Conservation (phyloP, 2,113 vertebrate genomes). For the Eretmodus cyanostictus region DNA sequence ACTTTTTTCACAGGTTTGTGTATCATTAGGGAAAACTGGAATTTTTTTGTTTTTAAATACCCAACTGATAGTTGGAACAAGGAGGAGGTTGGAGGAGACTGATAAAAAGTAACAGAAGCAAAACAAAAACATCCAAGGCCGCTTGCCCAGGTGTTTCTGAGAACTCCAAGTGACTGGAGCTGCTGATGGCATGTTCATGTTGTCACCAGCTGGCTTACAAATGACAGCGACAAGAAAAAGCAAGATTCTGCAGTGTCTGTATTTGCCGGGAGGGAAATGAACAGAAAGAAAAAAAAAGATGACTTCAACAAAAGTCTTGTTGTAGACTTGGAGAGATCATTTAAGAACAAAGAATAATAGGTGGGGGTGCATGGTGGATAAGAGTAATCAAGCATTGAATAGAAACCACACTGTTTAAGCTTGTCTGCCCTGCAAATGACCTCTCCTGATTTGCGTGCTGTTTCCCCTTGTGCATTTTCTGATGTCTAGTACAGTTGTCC, state of each 20-base stretch:
- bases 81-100: background rate
- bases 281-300: background rate
- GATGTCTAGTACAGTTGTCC: conserved; percentile 20
- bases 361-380: background rate
- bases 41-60: background rate
- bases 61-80: background rate
- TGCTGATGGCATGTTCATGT: background rate
- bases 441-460: conserved; percentile 13
- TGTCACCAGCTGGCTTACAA: conserved; percentile 13
- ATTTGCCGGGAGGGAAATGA: background rate
- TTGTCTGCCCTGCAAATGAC: conserved; percentile 33
- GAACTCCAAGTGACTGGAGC: background rate
- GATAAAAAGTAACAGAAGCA: background rate
- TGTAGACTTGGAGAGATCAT: background rate
- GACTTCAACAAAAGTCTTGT: background rate
- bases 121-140: background rate
- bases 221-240: background rate
- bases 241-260: background rate
- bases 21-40: background rate
- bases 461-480: conserved; percentile 21
- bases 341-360: conserved; percentile 1
- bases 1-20: background rate
- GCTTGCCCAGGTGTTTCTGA: background rate
- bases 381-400: background rate
- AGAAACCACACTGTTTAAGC: conserved; percentile 19